phyloP scores from a whole-genome alignment of 2,797 vertebrate species.

The Pseudomugil gertrudae region DNA sequence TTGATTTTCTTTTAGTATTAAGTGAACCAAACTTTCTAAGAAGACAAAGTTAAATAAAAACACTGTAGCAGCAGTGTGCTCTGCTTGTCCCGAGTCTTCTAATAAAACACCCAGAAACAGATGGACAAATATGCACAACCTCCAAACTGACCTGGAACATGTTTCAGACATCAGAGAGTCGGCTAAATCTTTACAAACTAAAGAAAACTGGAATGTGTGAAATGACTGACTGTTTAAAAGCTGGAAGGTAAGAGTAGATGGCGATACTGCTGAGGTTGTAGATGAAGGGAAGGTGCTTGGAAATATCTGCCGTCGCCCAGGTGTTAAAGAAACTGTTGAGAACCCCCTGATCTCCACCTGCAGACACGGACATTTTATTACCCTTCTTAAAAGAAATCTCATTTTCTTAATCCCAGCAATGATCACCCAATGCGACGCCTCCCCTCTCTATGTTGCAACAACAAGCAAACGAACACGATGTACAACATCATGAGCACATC shows the following conservation, averaged over 20 bases:
- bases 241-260: constrained; percentile 97
- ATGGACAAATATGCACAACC: constrained; percentile 65
- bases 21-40: background rate
- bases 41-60: constrained; percentile 5
- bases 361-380: constrained; percentile 4
- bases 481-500: background rate
- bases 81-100: constrained; percentile 60
- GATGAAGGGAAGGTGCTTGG: constrained; percentile 96
- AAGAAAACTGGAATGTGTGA: background rate
- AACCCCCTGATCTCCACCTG: constrained; percentile 98
- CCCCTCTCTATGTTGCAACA: background rate
- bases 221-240: constrained; percentile 93
- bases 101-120: constrained; percentile 50
- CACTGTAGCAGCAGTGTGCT: constrained; percentile 18
- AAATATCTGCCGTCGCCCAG: constrained; percentile 96
- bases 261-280: constrained; percentile 97
- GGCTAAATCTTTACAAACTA: background rate
- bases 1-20: too few species aligned
- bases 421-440: background rate
- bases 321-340: constrained; percentile 94
- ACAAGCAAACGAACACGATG: background rate
- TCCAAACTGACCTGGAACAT: constrained; percentile 59
- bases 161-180: constrained; percentile 47
- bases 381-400: background rate
- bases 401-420: background rate